Evolutionary conservation across 2,888 invertebrate species (phyloP).

Genomic region (Ganaspis brasiliensis): DNA sequence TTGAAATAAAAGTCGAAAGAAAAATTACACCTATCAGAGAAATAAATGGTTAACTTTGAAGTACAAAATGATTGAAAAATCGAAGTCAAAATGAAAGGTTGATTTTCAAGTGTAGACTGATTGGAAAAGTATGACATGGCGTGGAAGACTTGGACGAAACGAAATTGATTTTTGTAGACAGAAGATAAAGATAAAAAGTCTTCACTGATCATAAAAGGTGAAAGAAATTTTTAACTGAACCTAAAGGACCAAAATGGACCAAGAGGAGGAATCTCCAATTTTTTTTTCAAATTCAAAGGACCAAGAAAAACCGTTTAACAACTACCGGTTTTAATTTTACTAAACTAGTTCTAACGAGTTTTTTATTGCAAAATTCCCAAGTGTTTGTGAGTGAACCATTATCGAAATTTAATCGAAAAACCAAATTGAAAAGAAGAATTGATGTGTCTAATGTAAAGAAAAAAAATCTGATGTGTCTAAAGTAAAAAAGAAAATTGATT

Average conservation of each 20-base stretch:
- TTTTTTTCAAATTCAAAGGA: conserved; percentile 38
- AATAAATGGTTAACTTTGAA: not conserved
- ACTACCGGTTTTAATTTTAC: conserved; percentile 36
- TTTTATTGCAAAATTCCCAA: not conserved
- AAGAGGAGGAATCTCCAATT: conserved; percentile 36
- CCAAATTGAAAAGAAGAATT: too few relatives aligned
- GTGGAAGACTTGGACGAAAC: not conserved
- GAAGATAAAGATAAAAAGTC: too few relatives aligned
- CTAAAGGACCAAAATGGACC: conserved; percentile 36
- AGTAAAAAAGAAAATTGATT: too few relatives aligned
- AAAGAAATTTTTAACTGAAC: not conserved
- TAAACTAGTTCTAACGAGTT: not conserved
- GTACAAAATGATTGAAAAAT: not conserved
- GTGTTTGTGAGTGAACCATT: too few relatives aligned
- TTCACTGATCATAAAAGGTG: not conserved
- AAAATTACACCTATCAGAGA: too few relatives aligned
- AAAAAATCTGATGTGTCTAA: too few relatives aligned
- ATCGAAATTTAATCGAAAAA: too few relatives aligned
- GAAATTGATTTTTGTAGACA: conserved; percentile 16
- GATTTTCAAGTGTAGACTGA: too few relatives aligned
- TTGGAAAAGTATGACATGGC: too few relatives aligned
- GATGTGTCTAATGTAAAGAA: too few relatives aligned
- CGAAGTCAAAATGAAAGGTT: not conserved
- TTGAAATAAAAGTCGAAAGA: too few relatives aligned
- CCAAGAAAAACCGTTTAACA: conserved; percentile 24